These are phyloP conservation scores for Brachionus paranguensis DNA, from an alignment of 1,140 invertebrate genomes.

Conservation along the genomic window DNA sequence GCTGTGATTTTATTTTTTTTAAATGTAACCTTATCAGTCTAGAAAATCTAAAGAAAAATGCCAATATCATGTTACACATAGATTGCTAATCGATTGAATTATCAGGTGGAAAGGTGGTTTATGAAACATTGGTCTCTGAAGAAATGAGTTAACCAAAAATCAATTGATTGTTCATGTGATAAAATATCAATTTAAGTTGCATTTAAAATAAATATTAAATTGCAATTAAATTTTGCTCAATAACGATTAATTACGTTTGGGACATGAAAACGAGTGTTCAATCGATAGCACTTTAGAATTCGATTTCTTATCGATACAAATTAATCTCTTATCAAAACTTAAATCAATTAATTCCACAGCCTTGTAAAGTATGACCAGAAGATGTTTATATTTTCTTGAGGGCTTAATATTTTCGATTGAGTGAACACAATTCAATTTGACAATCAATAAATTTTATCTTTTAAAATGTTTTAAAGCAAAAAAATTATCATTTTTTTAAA, in stretches of 20 bases:
- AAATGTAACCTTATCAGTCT: background rate
- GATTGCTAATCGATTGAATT: background rate
- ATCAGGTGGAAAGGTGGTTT: background rate
- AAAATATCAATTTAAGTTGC: constrained; percentile 1
- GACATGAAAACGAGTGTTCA: background rate
- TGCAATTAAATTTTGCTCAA: constrained; percentile 4
- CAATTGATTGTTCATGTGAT: background rate
- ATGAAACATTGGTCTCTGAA: background rate
- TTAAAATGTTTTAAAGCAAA: background rate
- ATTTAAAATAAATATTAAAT: constrained; percentile 10
- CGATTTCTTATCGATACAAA: constrained; percentile 3
- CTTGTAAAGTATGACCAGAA: background rate
- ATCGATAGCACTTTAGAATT: constrained; percentile 22
- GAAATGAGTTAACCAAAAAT: background rate
- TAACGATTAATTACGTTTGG: constrained; percentile 7
- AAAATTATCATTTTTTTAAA: background rate
- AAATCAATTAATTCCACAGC: constrained; percentile 6
- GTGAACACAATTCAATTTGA: background rate
- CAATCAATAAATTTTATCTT: background rate
- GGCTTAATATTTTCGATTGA: background rate
- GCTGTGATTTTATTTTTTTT: background rate
- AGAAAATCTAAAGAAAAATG: background rate
- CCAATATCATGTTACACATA: background rate
- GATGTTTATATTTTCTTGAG: constrained; percentile 11
- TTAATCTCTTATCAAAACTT: constrained; percentile 21